Percentiles rank a stretch among this genome's conserved stretches.
These are phyloP conservation scores for Arvicanthis niloticus DNA, from an alignment of 2,113 vertebrate genomes.

Conservation along the genomic window DNA sequence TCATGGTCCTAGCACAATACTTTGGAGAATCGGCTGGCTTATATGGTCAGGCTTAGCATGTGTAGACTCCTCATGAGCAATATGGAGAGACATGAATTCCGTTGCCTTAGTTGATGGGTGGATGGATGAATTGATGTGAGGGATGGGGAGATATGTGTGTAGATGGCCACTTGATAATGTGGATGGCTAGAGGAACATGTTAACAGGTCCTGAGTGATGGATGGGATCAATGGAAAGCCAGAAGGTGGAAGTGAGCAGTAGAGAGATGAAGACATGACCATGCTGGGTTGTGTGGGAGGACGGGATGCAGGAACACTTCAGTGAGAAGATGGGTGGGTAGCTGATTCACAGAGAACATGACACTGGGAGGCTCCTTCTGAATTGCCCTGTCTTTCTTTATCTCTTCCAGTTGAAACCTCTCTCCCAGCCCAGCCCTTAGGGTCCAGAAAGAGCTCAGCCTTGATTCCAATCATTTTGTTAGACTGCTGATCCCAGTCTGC, in stretches of 20 bases:
- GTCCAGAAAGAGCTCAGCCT: not conserved
- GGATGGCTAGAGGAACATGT: fast-evolving
- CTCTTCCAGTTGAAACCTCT: not conserved
- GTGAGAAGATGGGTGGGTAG: not conserved
- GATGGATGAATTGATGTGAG: not conserved
- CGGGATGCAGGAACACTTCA: not conserved
- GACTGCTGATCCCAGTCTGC: not conserved
- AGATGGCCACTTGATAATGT: not conserved
- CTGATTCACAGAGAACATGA: not conserved
- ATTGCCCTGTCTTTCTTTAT: not conserved
- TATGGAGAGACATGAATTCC: not conserved
- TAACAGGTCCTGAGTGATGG: not conserved
- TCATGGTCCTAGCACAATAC: not conserved
- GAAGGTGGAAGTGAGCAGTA: not conserved
- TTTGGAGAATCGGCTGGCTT: not conserved
- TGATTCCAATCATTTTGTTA: not conserved
- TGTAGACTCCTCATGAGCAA: not conserved
- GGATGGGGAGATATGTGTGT: not conserved
- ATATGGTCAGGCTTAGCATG: not conserved
- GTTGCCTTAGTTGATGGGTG: not conserved
- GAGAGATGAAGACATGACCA: not conserved
- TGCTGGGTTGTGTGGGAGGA: not conserved
- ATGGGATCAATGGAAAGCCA: fast-evolving
- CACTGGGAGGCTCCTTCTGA: not conserved
- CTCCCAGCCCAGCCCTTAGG: not conserved